Evolutionary conservation across 2,888 invertebrate genomes (phyloP), one percentile per base, ranked within the genome.

Genomic region (Melanargia galathea): DNA sequence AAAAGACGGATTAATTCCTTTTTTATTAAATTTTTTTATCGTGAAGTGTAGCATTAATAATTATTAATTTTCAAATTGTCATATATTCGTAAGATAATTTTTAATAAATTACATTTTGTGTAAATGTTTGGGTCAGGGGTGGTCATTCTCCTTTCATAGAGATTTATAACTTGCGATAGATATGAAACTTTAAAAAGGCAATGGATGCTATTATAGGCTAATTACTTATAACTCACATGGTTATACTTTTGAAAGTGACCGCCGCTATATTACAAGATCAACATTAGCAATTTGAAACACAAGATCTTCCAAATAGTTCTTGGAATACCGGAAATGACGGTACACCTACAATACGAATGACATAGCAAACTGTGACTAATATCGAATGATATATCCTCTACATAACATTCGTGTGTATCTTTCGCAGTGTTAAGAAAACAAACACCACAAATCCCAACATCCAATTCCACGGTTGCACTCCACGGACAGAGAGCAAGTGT

Each of bases 381-480:
- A 33, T 26, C 30, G n/a, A 16, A n/a, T 40, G 13, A 1, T 33
- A 30, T 16, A 35, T 33, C 18, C 20, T 18, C 20, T 35, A 20
- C 35, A n/a, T n/a, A n/a, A n/a, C n/a, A 22, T 48, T 48, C 26
- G n/a, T 43, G 40, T 24, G 35, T 35, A 59, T n/a, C 20, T 45
- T 48, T 55, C 35, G 35, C 13, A 51, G 40, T 22, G 26, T 3
- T 38, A 10, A 54, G 35, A 61, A 26, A 22, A 52, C 63, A 61
- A 58, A 59, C 55, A 45, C 38, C 18, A 49, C 60, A 60, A 52
- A 52, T 33, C 52, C 24, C 24, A 57, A 60, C 38, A 61, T 67
- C 63, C 67, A 65, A 65, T 68, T 70, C 60, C 61, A 54, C 60
- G 20, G 61, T 51, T 63, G 45, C 51, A 61, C 45, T 60, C 51